Percentiles rank a stretch among this genome's conserved stretches.
Evolutionary conservation across 2,113 vertebrate species (phyloP).

Genomic region (Ochotona princeps): DNA sequence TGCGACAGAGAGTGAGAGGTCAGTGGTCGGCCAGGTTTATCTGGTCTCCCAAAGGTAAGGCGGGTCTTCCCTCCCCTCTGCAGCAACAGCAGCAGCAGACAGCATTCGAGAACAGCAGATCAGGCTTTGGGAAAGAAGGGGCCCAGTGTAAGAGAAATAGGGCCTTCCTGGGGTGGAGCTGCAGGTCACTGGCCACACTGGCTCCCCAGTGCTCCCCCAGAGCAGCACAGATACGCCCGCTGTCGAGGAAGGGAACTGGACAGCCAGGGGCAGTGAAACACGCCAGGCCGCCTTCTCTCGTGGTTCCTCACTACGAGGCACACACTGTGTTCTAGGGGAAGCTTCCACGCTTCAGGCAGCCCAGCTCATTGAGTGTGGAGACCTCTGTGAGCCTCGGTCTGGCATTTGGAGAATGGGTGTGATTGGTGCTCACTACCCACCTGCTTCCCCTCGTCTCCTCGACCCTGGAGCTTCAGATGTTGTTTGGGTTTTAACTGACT

Average conservation of each 20-base stretch:
- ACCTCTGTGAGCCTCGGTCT: not conserved
- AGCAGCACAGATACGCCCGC: rapidly evolving
- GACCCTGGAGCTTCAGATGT: not conserved
- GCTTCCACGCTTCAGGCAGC: not conserved
- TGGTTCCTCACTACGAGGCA: rapidly evolving
- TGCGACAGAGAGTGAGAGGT: not conserved
- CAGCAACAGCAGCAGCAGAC: not conserved
- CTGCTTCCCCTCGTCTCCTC: not conserved
- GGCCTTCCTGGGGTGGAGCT: not conserved
- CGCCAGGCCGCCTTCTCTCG: not conserved
- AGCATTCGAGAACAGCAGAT: not conserved
- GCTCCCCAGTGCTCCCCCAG: not conserved
- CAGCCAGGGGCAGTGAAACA: not conserved
- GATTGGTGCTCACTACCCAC: rapidly evolving
- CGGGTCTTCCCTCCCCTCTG: not conserved
- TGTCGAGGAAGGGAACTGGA: rapidly evolving
- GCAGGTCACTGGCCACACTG: rapidly evolving
- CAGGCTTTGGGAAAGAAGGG: not conserved
- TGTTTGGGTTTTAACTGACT: not conserved
- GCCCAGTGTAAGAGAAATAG: not conserved
- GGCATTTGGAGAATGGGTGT: not conserved
- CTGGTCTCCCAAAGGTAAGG: not conserved
- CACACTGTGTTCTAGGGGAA: not conserved
- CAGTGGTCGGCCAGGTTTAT: not conserved
- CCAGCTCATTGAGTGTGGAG: not conserved